Evolutionary conservation across 1,140 invertebrate genomes (phyloP).

Genomic region (Zaprionus africanus): DNA sequence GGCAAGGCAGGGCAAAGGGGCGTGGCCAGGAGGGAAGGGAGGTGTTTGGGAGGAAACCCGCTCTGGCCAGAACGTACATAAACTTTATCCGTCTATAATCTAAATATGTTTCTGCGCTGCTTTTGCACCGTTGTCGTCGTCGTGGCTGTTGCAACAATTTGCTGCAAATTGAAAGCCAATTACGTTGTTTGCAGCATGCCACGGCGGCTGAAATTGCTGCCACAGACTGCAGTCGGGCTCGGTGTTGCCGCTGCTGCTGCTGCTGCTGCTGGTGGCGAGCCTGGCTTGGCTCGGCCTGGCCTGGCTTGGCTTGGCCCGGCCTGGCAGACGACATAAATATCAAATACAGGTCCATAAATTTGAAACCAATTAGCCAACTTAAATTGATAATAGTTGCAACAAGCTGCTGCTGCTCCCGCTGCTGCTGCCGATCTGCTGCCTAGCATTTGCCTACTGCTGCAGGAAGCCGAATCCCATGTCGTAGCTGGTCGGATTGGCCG

Average conservation of each 20-base stretch:
- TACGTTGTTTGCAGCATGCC: conserved; percentile 82
- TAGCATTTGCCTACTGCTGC: conserved; percentile 71
- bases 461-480: conserved; percentile 55
- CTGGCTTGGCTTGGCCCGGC: conserved; percentile 22
- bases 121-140: conserved; percentile 59
- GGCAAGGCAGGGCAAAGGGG: background rate
- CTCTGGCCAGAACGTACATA: conserved; percentile 72
- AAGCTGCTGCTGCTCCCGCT: conserved; percentile 35
- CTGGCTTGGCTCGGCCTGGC: conserved; percentile 24
- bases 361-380: conserved; percentile 84
- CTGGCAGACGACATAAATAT: conserved; percentile 81
- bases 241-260: background rate
- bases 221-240: conserved; percentile 14
- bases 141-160: conserved; percentile 82
- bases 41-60: conserved; percentile 4
- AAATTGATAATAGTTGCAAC: conserved; percentile 81
- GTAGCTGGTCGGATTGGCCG: conserved; percentile 47
- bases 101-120: conserved; percentile 71
- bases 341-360: conserved; percentile 84
- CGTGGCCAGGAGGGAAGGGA: background rate
- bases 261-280: conserved; percentile 14
- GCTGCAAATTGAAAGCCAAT: conserved; percentile 83
- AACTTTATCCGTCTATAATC: conserved; percentile 83
- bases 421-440: conserved; percentile 19
- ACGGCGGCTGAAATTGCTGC: conserved; percentile 46